phyloP scores from a whole-genome alignment of 2,113 vertebrate genomes.

The Alosa alosa region DNA sequence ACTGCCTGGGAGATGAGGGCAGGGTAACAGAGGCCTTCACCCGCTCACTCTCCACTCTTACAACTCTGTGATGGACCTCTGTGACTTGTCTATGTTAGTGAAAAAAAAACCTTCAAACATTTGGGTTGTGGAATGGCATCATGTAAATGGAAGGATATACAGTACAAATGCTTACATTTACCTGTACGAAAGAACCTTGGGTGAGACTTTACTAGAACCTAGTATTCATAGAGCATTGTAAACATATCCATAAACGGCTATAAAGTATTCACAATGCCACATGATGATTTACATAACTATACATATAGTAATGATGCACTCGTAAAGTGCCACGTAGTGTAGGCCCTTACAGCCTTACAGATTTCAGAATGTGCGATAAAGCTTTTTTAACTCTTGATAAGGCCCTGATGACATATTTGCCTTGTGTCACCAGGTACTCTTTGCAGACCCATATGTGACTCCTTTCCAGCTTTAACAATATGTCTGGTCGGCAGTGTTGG shows the following conservation, averaged over 20 bases:
- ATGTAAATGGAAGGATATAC: neutral
- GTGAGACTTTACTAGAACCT: neutral
- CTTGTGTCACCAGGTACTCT: neutral
- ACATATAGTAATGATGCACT: neutral
- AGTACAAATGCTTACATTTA: neutral
- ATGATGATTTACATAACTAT: neutral
- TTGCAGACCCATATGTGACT: neutral
- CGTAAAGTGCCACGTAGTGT: neutral
- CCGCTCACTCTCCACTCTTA: neutral
- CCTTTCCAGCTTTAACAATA: neutral
- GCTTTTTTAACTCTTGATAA: neutral
- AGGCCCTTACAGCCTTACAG: neutral
- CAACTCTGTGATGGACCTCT: neutral
- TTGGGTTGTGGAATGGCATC: too few species aligned
- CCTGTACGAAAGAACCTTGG: neutral
- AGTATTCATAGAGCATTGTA: neutral
- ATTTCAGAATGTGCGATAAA: neutral
- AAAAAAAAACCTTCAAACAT: neutral
- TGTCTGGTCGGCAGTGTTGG: too few species aligned
- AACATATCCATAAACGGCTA: neutral
- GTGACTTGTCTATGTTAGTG: neutral
- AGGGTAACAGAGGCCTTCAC: neutral
- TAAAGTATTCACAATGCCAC: neutral
- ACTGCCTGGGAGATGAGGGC: neutral
- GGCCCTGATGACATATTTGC: neutral